Percentiles rank a stretch among this genome's conserved stretches.
Evolutionary conservation across 2,113 vertebrate genomes (phyloP).

Genomic region (Nothoprocta perdicaria): DNA sequence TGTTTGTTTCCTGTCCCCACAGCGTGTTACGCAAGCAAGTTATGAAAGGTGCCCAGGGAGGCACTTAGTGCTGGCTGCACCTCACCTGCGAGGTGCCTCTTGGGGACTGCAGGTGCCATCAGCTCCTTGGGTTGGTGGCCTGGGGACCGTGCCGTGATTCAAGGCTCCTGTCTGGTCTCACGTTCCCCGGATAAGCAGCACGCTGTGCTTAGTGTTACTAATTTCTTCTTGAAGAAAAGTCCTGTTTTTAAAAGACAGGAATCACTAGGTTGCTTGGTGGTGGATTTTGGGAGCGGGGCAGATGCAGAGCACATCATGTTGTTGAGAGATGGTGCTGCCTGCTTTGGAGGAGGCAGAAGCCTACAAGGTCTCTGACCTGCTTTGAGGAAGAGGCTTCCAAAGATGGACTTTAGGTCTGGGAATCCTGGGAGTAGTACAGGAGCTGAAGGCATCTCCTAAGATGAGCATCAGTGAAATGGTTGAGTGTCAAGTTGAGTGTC

Average conservation of each 20-base stretch:
- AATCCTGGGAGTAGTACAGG: not conserved
- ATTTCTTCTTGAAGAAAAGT: accelerated
- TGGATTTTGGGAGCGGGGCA: not conserved
- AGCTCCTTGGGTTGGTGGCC: not conserved
- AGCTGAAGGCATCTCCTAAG: not conserved
- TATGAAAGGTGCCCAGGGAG: not conserved
- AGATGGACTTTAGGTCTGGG: not conserved
- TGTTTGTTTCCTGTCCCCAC: not conserved
- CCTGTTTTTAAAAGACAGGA: accelerated
- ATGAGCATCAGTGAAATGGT: not conserved
- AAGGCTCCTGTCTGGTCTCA: accelerated
- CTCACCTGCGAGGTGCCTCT: not conserved
- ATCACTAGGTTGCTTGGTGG: not conserved
- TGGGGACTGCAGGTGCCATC: accelerated
- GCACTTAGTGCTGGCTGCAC: accelerated
- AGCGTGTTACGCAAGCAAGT: not conserved
- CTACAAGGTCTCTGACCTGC: not conserved
- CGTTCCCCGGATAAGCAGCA: accelerated
- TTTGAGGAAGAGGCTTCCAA: not conserved
- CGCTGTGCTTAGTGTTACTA: accelerated
- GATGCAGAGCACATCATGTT: accelerated
- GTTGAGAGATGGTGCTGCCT: accelerated
- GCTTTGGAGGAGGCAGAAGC: accelerated
- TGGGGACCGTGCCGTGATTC: not conserved
- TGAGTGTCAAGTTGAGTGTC: not conserved